A percentile compares a stretch with the other conserved stretches of the same genome.
Evolutionary conservation across 2,113 vertebrate genomes (phyloP).

Genomic region (Psittacara wagleri): DNA sequence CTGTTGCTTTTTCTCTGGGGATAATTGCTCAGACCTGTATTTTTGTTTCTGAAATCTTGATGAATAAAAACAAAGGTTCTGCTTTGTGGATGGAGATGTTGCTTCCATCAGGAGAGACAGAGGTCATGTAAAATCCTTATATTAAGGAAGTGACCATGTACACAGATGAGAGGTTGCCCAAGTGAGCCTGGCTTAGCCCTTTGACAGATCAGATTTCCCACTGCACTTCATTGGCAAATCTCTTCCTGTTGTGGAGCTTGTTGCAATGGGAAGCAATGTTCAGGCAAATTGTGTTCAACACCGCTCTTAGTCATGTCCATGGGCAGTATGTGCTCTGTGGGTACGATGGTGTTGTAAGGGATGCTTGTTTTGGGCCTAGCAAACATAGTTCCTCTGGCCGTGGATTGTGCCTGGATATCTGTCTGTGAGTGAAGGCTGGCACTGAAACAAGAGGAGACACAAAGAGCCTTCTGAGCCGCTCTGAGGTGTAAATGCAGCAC

Average conservation of each 20-base stretch:
- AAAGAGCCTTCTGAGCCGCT: neutral
- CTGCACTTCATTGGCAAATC: rapidly evolving
- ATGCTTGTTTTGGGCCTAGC: neutral
- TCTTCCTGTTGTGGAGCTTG: neutral
- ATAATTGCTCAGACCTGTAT: conserved; percentile 63
- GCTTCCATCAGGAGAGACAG: neutral
- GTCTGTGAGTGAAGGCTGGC: neutral
- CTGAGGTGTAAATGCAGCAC: neutral
- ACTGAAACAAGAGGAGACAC: neutral
- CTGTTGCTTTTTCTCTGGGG: conserved; percentile 27
- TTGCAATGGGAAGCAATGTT: neutral
- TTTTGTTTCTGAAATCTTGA: conserved; percentile 55
- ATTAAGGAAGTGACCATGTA: neutral
- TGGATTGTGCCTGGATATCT: neutral
- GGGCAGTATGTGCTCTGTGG: neutral
- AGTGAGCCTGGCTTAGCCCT: neutral
- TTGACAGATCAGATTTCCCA: neutral
- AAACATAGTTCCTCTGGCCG: rapidly evolving
- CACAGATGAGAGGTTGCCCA: rapidly evolving
- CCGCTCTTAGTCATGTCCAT: rapidly evolving
- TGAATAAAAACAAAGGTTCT: conserved; percentile 47
- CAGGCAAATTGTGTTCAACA: neutral
- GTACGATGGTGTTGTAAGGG: neutral
- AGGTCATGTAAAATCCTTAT: neutral
- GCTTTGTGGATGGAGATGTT: neutral